Conservation (phyloP, 2,797 vertebrate species). For the Sylvia borin region DNA sequence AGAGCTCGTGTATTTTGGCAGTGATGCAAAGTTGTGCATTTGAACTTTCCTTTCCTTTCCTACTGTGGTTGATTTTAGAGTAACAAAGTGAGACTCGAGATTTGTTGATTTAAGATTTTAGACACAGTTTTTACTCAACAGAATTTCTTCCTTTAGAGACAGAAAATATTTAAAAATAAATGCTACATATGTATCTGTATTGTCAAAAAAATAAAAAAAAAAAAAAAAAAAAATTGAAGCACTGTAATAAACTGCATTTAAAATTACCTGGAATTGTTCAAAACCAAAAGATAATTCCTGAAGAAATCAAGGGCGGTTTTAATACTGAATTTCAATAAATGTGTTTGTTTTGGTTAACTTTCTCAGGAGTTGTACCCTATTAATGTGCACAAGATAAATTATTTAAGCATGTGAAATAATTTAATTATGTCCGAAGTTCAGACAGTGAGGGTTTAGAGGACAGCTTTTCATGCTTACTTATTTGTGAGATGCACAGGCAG, state of each 20-base stretch:
- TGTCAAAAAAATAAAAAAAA: neutral
- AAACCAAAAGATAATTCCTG: neutral
- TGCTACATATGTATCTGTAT: neutral
- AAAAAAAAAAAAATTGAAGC: neutral
- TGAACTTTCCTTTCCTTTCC: slow-evolving; percentile 78
- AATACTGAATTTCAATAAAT: neutral
- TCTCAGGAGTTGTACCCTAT: neutral
- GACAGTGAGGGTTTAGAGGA: neutral
- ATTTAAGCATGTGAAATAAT: neutral
- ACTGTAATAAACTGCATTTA: neutral
- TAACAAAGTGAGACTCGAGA: slow-evolving; percentile 65
- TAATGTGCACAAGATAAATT: neutral
- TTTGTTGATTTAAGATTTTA: slow-evolving; percentile 65
- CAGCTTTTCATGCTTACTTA: neutral
- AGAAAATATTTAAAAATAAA: slow-evolving; percentile 23
- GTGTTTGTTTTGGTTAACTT: neutral
- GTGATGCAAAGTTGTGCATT: slow-evolving; percentile 68
- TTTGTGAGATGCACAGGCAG: neutral
- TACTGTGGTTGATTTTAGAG: slow-evolving; percentile 73
- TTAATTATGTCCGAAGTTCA: neutral
- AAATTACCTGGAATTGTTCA: neutral
- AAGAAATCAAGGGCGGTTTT: neutral
- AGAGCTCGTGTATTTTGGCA: slow-evolving; percentile 79
- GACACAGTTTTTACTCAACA: neutral
- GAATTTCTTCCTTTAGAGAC: neutral